Conservation (phyloP, 2,888 invertebrate species). For the Drosophila mulleri region DNA sequence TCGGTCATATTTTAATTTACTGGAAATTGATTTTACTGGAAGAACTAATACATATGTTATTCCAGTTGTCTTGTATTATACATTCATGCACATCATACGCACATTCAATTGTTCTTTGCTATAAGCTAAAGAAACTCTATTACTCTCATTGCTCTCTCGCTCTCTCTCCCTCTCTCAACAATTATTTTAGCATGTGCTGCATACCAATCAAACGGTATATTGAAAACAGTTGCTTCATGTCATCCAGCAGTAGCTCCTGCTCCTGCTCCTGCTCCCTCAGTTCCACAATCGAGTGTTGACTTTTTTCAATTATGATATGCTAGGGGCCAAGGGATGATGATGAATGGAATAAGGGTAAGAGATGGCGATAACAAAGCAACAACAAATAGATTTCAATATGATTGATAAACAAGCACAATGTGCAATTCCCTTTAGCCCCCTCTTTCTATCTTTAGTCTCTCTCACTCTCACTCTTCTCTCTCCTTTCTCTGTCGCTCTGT, state of each 20-base stretch:
- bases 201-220: neutral
- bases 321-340: neutral
- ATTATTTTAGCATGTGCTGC: neutral
- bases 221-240: constrained; percentile 5
- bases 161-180: neutral
- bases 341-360: neutral
- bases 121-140: neutral
- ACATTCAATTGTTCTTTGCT: neutral
- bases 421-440: neutral
- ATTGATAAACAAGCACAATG: constrained; percentile 71
- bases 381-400: constrained; percentile 80
- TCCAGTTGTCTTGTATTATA: neutral
- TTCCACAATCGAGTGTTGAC: constrained; percentile 14
- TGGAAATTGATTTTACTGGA: neutral
- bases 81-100: neutral
- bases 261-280: neutral
- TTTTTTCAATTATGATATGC: constrained; percentile 67
- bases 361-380: constrained; percentile 40
- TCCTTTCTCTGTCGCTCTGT: neutral
- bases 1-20: constrained; percentile 42
- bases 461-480: neutral
- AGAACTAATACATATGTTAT: no score
- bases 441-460: neutral
- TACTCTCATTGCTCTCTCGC: no score
- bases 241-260: neutral